Evolutionary conservation across 2,113 vertebrate species (phyloP).

Genomic region (Rhinichthys klamathensis): DNA sequence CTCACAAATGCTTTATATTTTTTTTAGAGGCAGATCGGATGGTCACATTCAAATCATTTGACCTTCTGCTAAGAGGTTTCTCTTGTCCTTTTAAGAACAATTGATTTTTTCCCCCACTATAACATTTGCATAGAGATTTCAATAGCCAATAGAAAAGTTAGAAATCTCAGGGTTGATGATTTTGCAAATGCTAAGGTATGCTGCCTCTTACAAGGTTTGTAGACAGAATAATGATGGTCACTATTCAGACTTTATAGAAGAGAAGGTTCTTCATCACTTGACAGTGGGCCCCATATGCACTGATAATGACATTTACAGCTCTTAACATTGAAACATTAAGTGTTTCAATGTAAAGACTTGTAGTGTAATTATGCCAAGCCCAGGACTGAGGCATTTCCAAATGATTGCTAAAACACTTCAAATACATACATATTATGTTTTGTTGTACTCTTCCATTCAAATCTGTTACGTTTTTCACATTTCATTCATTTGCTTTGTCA

Average conservation of each 20-base stretch:
- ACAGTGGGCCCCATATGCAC: conserved; percentile 15
- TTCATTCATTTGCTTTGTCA: conserved; percentile 24
- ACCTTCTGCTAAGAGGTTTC: conserved; percentile 17
- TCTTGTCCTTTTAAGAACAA: not conserved
- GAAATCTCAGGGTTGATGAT: conserved; percentile 32
- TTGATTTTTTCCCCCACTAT: not conserved
- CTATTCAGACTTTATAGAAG: conserved; percentile 69
- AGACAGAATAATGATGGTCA: conserved; percentile 24
- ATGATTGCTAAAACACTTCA: conserved; percentile 3
- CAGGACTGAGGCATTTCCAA: not conserved
- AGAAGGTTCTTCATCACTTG: conserved; percentile 59
- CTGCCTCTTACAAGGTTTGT: not conserved
- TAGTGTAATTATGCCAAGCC: not conserved
- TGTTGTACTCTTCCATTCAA: not conserved
- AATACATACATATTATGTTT: not conserved
- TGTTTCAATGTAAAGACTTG: conserved; percentile 45
- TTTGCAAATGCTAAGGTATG: conserved; percentile 28
- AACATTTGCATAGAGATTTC: conserved; percentile 20
- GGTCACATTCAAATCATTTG: conserved; percentile 12
- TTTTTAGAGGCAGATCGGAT: not conserved
- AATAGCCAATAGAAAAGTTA: conserved; percentile 15
- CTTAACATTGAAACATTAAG: conserved; percentile 39
- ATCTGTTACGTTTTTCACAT: not conserved
- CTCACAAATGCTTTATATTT: not conserved
- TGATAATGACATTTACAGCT: conserved; percentile 39